Base-by-base conservation (phyloP, 2,113 vertebrate species). In the Gadus chalcogrammus region DNA sequence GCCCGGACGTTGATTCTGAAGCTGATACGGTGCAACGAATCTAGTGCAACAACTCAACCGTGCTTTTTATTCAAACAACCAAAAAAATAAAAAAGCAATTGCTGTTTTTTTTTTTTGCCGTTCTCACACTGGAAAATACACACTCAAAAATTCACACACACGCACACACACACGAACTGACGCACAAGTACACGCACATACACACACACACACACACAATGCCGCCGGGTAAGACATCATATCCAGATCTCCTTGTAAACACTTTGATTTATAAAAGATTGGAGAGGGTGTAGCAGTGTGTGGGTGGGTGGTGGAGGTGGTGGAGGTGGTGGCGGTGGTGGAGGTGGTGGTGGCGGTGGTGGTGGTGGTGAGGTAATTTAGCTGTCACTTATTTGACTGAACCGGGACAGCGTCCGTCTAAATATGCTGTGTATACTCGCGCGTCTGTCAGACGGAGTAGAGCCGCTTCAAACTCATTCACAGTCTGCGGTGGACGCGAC, bases 1-100 rank as follows among this genome's bases (percentile, higher is more conserved):
- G 42, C 42, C 71, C 70, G 65, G 68, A 72, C 76, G 62, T 81
- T 84, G 79, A 85, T 84, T 72, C 72, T 80, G 68, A 22, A 67
- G 68, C 66, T 73, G 79, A 84, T 81, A 78, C 42, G 42, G 12
- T 13, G 42, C 42, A 48, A 48, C 42, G 8, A 48, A 48, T 48
- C 42, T 48, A 48, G 42, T 13, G 42, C 42, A 48, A 9, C 7
- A 48, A 48, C 42, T 48, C 42, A 48, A 48, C 42, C 42, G 42
- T 48, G 7, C 12, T 48, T 48, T 48, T 48, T 48, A 48, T 48
- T 48, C 42, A 48, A 48, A 48, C 2, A 48, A 48, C n/a, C n/a
- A 48, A 48, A 48, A 42, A 48, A 48, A 48, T 48, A 13, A 48
- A 48, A 48, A 48, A 48, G 7, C 42, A 11, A 48, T 48, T 48